Conservation (phyloP, 2,113 vertebrate species). For the Merops nubicus region DNA sequence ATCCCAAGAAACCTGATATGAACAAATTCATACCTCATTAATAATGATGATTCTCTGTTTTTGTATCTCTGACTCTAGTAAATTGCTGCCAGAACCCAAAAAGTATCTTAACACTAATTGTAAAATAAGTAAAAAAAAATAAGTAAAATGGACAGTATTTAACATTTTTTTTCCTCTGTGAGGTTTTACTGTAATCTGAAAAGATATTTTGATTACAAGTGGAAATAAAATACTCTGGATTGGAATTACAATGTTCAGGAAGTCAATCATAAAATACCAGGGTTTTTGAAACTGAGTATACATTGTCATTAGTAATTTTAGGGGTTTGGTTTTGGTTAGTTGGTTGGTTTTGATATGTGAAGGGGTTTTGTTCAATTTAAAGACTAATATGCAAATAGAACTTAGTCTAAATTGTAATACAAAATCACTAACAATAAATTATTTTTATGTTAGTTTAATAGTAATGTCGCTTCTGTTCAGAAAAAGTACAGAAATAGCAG, state of each 20-base stretch:
- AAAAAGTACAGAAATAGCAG: background rate
- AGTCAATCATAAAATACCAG: background rate
- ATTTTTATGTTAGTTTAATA: background rate
- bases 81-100: background rate
- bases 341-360: background rate
- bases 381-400: background rate
- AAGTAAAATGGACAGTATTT: background rate
- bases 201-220: background rate
- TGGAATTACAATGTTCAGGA: background rate
- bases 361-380: background rate
- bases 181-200: background rate
- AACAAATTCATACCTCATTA: background rate
- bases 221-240: background rate
- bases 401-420: background rate
- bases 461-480: background rate
- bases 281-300: background rate
- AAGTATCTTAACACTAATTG: background rate
- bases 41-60: background rate
- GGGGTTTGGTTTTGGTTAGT: background rate
- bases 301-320: background rate
- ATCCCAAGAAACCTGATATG: constrained; percentile 60
- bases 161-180: background rate
- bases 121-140: background rate
- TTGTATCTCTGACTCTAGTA: background rate
- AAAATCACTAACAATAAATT: background rate